phyloP scores from a whole-genome alignment of 2,113 vertebrate species.

The Apodemus speciosus region DNA sequence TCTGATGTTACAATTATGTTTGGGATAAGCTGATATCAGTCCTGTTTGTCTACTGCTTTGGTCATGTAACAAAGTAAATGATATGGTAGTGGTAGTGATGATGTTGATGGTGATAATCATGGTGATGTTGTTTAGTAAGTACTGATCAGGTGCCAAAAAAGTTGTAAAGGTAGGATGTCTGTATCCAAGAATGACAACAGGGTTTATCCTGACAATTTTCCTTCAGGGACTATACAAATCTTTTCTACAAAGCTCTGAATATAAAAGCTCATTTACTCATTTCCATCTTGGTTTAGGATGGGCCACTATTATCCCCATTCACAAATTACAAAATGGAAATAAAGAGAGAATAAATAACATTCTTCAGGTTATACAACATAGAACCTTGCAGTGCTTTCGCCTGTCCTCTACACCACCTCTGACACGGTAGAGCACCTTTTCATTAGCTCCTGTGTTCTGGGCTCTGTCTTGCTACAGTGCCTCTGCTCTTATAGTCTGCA shows the following conservation, averaged over 20 bases:
- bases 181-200: neutral
- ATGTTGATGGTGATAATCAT: neutral
- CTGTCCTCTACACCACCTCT: neutral
- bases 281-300: neutral
- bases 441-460: neutral
- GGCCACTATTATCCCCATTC: neutral
- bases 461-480: neutral
- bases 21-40: neutral
- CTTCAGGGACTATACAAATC: neutral
- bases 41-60: neutral
- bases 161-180: neutral
- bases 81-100: neutral
- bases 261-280: constrained; percentile 33
- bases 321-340: neutral
- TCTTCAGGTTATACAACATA: neutral
- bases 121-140: neutral
- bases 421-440: neutral
- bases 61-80: neutral
- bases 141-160: neutral
- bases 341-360: neutral
- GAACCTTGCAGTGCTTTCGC: neutral
- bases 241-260: neutral
- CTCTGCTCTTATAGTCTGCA: neutral
- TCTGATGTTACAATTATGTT: neutral
- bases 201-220: neutral